Evolutionary conservation across 2,888 invertebrate species (phyloP), one percentile per base, ranked within the genome.

Genomic region (Hydroisotoma schaefferi): DNA sequence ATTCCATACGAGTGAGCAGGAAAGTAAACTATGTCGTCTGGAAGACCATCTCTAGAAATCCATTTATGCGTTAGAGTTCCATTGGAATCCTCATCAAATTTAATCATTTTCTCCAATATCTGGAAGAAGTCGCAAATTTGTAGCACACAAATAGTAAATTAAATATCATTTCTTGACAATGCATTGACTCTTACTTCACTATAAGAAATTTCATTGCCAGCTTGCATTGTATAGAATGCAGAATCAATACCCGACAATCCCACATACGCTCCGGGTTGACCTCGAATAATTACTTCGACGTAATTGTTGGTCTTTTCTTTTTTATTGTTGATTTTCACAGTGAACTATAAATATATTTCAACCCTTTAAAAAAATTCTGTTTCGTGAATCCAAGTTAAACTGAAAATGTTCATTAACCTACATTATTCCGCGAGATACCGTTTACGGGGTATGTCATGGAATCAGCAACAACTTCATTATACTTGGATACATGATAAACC

Each of bases 381-480:
- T 10, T 33, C 15, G 6, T 2, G 3, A 33, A 15, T 10, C 47
- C 43, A 54, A 27, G 27, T 44, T 25, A 54, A 54, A 57, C 26
- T 52, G 22, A 20, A 52, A 20, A 52, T 6, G 10, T 10, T 33
- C 15, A 33, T 8, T 15, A 5, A 5, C 64, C 62, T 37, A 67
- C 67, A 76, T 94, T 92, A 76, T 97, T 94, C 62, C 92, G 79
- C 1, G 93, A 90, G 70, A 95, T 91, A 62, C 94, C 94, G 78
- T 95, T 93, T 26, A 97, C 94, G 0, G 94, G 93, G 81, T 95
- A 94, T n/a, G 94, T 94, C 59, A 97, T 80, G 59, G 92, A 90
- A 79, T 97, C 97, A 0, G 90, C 90, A 0, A 94, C 84, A 51
- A 95, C 87, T 73, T 88, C 88, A 0, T 90, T 93, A 71, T 87